Evolutionary conservation across 2,888 invertebrate species (phyloP).

Genomic region (Acanthoscelides obtectus): DNA sequence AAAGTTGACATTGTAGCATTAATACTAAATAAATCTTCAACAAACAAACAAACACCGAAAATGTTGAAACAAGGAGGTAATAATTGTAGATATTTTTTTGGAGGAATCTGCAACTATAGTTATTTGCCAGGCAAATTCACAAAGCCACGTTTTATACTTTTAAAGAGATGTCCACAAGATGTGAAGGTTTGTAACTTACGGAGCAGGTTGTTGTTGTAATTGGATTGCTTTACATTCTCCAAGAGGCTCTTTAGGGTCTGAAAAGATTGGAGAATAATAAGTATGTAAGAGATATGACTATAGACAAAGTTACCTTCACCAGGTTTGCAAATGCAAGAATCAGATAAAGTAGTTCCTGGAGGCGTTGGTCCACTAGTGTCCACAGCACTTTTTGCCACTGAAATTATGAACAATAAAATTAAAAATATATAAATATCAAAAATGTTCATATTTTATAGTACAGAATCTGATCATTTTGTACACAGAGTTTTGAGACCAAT

Average conservation of each 20-base stretch:
- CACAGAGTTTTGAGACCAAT: too few species aligned
- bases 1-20: too few species aligned
- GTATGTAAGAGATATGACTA: background rate
- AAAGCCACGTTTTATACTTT: too few species aligned
- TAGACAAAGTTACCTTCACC: slow-evolving; percentile 9
- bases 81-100: too few species aligned
- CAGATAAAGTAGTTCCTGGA: slow-evolving; percentile 11
- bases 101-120: too few species aligned
- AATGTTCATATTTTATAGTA: too few species aligned
- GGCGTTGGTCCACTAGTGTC: slow-evolving; percentile 19
- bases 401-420: background rate
- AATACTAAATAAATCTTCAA: too few species aligned
- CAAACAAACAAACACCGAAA: too few species aligned
- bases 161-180: background rate
- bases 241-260: background rate
- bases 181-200: background rate
- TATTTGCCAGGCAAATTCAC: too few species aligned
- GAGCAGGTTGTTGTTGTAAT: slow-evolving; percentile 6
- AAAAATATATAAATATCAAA: too few species aligned
- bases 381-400: slow-evolving; percentile 25
- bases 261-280: background rate
- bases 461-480: too few species aligned
- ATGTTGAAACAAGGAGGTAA: too few species aligned
- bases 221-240: slow-evolving; percentile 1
- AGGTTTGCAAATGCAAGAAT: slow-evolving; percentile 16